These are phyloP conservation scores for Sandelia bainsii DNA, from an alignment of 2,797 vertebrate species.

Conservation along the genomic window DNA sequence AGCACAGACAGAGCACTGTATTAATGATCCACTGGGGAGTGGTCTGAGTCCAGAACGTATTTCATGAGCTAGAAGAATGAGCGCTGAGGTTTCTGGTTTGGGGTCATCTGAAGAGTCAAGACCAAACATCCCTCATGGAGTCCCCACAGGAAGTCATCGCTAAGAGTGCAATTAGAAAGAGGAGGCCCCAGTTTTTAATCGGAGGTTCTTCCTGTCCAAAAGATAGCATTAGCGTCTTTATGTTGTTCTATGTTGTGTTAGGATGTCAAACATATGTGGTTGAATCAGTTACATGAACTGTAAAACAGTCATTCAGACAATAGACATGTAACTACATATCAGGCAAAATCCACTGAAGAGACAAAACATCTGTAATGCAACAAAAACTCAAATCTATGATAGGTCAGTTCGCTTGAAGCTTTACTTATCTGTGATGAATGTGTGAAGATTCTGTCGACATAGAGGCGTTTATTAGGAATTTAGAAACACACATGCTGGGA, in stretches of 20 bases:
- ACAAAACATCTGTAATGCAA: too few relatives aligned
- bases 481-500: too few relatives aligned
- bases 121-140: conserved; percentile 79
- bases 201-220: conserved; percentile 25
- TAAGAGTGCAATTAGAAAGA: conserved; percentile 67
- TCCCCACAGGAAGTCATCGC: conserved; percentile 82
- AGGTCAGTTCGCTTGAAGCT: too few relatives aligned
- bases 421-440: too few relatives aligned
- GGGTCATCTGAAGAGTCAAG: conserved; percentile 85
- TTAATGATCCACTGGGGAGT: conserved; percentile 77
- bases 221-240: conserved; percentile 26
- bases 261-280: not conserved
- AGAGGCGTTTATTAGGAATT: too few relatives aligned
- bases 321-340: not conserved
- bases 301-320: conserved; percentile 1
- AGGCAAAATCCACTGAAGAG: too few relatives aligned
- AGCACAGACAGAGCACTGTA: conserved; percentile 48
- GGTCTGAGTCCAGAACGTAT: conserved; percentile 79
- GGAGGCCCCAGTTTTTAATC: conserved; percentile 45
- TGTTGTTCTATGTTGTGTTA: conserved; percentile 7
- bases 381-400: too few relatives aligned
- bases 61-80: conserved; percentile 83
- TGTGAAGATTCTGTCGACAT: too few relatives aligned
- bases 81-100: conserved; percentile 82
- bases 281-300: not conserved